phyloP scores from a whole-genome alignment of 2,888 invertebrate genomes.

The Lasioglossum figueresi region DNA sequence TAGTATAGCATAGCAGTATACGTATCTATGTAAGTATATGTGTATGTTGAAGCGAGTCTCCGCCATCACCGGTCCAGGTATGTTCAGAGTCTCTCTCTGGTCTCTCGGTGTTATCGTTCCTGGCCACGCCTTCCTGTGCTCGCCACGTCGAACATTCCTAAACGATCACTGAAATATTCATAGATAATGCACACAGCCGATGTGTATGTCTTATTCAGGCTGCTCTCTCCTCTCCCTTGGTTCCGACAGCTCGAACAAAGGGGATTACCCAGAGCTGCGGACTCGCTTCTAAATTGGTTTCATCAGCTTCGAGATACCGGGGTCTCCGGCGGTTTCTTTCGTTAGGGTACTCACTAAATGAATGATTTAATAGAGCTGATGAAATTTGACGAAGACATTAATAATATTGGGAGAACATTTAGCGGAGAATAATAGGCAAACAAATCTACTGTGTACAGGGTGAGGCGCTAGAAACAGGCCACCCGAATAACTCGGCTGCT shows the following conservation, averaged over 20 bases:
- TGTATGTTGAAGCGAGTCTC: constrained; percentile 56
- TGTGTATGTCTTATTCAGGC: constrained; percentile 11
- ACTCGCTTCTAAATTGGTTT: not conserved
- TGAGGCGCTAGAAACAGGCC: too few species aligned
- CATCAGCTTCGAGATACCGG: not conserved
- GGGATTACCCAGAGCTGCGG: not conserved
- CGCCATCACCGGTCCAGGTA: constrained; percentile 85
- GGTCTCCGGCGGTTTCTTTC: not conserved
- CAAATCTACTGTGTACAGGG: too few species aligned
- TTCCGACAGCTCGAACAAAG: not conserved
- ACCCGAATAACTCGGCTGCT: too few species aligned
- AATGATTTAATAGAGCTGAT: too few species aligned
- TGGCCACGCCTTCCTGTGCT: constrained; percentile 80
- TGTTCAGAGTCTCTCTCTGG: constrained; percentile 80
- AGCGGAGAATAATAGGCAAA: too few species aligned
- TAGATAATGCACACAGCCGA: not conserved
- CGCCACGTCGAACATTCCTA: constrained; percentile 80
- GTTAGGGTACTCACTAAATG: not conserved
- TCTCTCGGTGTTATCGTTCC: constrained; percentile 78
- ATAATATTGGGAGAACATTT: too few species aligned
- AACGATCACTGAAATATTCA: constrained; percentile 76
- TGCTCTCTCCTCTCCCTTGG: not conserved
- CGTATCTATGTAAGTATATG: too few species aligned
- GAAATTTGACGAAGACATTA: too few species aligned
- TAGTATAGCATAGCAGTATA: not conserved